Base-by-base conservation (phyloP, 2,888 invertebrate species). In the Tupiocoris notatus region DNA sequence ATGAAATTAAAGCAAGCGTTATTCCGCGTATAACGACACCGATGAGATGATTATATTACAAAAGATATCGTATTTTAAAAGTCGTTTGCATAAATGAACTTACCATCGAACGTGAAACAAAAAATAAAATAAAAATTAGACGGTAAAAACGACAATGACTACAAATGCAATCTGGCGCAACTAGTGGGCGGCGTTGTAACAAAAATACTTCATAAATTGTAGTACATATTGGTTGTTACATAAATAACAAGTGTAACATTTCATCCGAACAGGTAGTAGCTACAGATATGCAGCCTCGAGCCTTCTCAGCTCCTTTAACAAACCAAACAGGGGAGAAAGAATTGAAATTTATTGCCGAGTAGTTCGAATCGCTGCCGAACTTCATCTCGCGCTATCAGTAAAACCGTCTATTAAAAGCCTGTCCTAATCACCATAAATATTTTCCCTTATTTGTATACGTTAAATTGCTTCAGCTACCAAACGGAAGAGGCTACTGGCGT, bases 391-490 rank as follows among this genome's bases (percentile, higher is more conserved):
- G 39, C 39, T 39, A 39, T 39, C 39, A 12, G 39, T 39, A 39
- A 7, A 39, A 67, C 58, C 23, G 70, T 58, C 70, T 70, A 70
- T 70, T 70, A 70, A 70, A 70, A 59, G 17, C 70, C 24, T 70
- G 70, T 70, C 70, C 70, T 70, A 70, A 70, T 70, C 70, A 70
- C 70, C 70, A 70, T 70, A 70, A 70, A 70, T 70, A 22, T 66
- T 66, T 59, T 70, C 67, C 68, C 70, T 70, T 70, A 70, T 70
- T 70, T 70, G 70, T 70, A 70, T 70, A 70, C 67, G 67, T 67
- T 67, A 67, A 66, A 66, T 67, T 67, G 67, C 67, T 67, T 57
- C 57, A 39, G 63, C 63, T n/a, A n/a, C n/a, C n/a, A n/a, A n/a
- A 39, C 39, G 39, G 39, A 12, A 39, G n/a, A 39, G 39, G 39